Percentiles rank a stretch among this genome's conserved stretches.
Conservation (phyloP, 2,888 invertebrate genomes). For the Ennomos erosarius region DNA sequence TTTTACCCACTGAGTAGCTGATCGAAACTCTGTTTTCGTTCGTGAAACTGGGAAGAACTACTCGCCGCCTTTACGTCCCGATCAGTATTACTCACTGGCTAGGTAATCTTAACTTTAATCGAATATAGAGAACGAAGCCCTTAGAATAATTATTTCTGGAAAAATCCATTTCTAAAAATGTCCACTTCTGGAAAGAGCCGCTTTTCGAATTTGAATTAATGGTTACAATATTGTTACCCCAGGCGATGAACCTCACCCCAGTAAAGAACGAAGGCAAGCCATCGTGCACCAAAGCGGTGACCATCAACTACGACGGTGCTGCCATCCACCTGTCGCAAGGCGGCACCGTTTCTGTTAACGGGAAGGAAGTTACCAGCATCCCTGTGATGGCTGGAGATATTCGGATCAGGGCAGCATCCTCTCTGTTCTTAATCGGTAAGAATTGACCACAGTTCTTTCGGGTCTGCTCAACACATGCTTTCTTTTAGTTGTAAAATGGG, state of each 20-base stretch:
- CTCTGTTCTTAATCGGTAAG: slow-evolving; percentile 89
- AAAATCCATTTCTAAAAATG: too few species aligned
- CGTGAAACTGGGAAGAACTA: too few species aligned
- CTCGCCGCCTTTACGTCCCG: too few species aligned
- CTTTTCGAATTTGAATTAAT: too few species aligned
- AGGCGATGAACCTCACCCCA: slow-evolving; percentile 87
- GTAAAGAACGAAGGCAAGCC: slow-evolving; percentile 86
- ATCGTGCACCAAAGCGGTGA: slow-evolving; percentile 93
- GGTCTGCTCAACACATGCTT: background rate
- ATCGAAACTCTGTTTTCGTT: too few species aligned
- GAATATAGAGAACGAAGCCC: too few species aligned
- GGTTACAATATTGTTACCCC: slow-evolving; percentile 3
- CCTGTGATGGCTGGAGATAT: slow-evolving; percentile 87
- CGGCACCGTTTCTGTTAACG: slow-evolving; percentile 88
- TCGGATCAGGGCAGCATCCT: slow-evolving; percentile 90
- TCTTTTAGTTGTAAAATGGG: too few species aligned
- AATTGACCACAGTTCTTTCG: background rate
- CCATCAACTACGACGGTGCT: slow-evolving; percentile 82
- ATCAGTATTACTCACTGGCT: too few species aligned
- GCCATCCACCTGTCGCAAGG: slow-evolving; percentile 91
- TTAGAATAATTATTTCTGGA: too few species aligned
- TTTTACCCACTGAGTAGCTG: too few species aligned
- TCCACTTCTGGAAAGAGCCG: too few species aligned
- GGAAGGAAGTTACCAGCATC: slow-evolving; percentile 87
- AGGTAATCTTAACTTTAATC: too few species aligned